phyloP scores from a whole-genome alignment of 2,113 vertebrate genomes.

The Antechinus stuartii region DNA sequence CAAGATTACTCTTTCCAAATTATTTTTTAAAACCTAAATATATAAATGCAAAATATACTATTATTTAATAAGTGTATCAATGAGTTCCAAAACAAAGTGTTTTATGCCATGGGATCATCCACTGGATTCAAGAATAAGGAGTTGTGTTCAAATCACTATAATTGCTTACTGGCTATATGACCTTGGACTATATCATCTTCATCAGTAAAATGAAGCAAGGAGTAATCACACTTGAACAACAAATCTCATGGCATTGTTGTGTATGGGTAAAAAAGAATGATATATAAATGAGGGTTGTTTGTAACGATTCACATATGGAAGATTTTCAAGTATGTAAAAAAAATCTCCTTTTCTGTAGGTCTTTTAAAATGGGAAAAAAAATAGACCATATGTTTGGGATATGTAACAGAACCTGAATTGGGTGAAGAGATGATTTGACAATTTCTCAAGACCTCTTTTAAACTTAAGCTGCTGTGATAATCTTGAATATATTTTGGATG shows the following conservation, averaged over 20 bases:
- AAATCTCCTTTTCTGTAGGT: not conserved
- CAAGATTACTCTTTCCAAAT: not conserved
- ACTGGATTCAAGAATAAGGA: not conserved
- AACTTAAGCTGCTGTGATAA: not conserved
- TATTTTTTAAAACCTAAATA: not conserved
- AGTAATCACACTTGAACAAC: not conserved
- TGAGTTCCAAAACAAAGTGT: not conserved
- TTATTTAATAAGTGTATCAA: not conserved
- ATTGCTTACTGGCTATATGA: not conserved
- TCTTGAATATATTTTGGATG: not conserved
- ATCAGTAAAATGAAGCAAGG: not conserved
- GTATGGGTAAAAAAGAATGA: not conserved
- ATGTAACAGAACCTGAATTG: not conserved
- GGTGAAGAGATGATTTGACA: not conserved
- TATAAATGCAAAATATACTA: not conserved
- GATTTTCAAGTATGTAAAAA: not conserved
- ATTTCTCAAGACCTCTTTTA: not conserved
- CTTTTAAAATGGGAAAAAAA: not conserved
- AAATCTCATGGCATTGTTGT: not conserved
- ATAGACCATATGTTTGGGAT: not conserved
- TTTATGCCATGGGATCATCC: not conserved
- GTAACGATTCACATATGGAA: not conserved
- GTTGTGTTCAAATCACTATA: not conserved
- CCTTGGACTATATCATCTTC: not conserved
- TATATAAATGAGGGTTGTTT: not conserved